Evolutionary conservation across 2,888 invertebrate genomes (phyloP), one percentile per base, ranked within the genome.

Genomic region (Machimus rusticus): DNA sequence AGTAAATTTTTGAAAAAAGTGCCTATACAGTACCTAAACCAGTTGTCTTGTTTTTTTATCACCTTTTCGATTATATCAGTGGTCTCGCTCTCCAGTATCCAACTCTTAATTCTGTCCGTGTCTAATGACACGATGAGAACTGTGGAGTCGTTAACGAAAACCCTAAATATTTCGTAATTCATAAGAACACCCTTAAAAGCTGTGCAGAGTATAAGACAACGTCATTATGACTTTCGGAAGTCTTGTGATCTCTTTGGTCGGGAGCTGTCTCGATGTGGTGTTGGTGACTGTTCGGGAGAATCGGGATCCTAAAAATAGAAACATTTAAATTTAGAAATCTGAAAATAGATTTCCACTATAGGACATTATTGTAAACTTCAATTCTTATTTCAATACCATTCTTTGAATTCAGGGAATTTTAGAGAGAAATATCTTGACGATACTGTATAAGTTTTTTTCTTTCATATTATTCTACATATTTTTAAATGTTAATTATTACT

Each of bases 211-310:
- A 31, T 19, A 37, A 39, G 76, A 76, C 55, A 31, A 51, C 34
- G 57, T 34, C 66, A 82, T 57, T 82, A 82, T 57, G 55, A 57
- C 66, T 82, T 82, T 57, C 82, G 82, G 28, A 37, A 82, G 82
- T 82, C 82, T 82, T 82, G 82, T 82, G 66, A 82, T 82, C 82
- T 82, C 82, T 82, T 82, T 82, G 82, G 82, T 82, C 82, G 82
- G n/a, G 82, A 37, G 31, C 31, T 66, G 6, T 66, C 66, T 37
- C 82, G 82, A 9, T 28, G 66, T 12, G 82, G 57, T 23, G 81
- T 31, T 1, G 81, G 16, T 55, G 34, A 31, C 9, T 57, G 34
- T 4, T 82, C 82, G 31, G 82, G 82, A 34, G 82, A 82, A 14
- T 82, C 82, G 5, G 66, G 12, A 37, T 82, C 82, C 82, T 82